Conservation (phyloP, 92 coral and sea anemone species). For the Virgularia gustaviana region DNA sequence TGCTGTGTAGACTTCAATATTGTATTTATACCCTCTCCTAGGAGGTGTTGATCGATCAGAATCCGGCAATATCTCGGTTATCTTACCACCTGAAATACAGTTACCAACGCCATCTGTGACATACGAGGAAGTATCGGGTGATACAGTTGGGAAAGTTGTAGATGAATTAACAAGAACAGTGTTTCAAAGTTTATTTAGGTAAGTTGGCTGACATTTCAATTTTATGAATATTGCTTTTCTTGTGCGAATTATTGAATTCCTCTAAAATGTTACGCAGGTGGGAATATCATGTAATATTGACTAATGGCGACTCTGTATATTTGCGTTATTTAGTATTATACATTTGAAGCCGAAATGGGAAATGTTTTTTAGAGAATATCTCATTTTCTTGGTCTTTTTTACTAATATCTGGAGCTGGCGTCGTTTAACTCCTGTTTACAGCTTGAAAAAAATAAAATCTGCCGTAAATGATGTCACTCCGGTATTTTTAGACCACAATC, state of each 20-base stretch:
- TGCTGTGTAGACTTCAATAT: background rate
- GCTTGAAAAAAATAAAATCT: too few relatives aligned
- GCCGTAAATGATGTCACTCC: too few relatives aligned
- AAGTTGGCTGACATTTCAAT: background rate
- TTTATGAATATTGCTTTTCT: background rate
- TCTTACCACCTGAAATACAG: constrained; percentile 71
- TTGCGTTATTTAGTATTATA: too few relatives aligned
- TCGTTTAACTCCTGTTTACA: too few relatives aligned
- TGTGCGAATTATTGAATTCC: background rate
- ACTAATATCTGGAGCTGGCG: too few relatives aligned
- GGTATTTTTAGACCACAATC: too few relatives aligned
- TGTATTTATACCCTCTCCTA: background rate
- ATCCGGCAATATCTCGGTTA: constrained; percentile 53
- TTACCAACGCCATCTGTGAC: constrained; percentile 80
- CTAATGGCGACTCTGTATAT: too few relatives aligned
- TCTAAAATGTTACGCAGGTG: too few relatives aligned
- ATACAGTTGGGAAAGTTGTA: constrained; percentile 57
- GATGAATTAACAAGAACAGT: constrained; percentile 73
- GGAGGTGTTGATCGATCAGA: too few relatives aligned
- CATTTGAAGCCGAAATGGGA: too few relatives aligned
- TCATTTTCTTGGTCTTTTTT: too few relatives aligned
- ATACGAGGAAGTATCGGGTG: constrained; percentile 67
- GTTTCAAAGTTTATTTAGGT: constrained; percentile 84
- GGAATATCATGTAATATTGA: background rate
- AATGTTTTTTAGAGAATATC: too few relatives aligned